Evolutionary conservation across 2,888 invertebrate genomes (phyloP), one percentile per base, ranked within the genome.

Genomic region (Operophtera brumata): DNA sequence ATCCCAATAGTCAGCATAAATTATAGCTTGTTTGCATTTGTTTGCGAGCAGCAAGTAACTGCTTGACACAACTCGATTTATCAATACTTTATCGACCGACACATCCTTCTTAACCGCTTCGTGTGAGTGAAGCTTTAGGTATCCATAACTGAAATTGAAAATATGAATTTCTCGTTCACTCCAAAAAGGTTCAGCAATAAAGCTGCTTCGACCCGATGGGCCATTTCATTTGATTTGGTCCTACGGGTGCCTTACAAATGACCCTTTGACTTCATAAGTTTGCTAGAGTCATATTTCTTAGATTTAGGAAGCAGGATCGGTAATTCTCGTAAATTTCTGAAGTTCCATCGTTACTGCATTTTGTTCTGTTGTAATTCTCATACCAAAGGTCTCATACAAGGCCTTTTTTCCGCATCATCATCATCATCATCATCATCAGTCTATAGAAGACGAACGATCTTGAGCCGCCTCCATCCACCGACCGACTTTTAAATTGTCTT

Each of bases 191-290:
- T 52, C 58, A 57, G 54, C 69, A 66, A 70, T 70, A 70, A 66
- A 65, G 66, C 69, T 73, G 67, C 39, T 68, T 62, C 59, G 65
- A 61, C 49, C 62, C 63, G 70, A 72, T 73, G 55, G 72, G 57
- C 69, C 67, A 75, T 81, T 79, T 66, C 54, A 70, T 78, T 75
- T 78, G 78, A 80, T 79, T 78, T 53, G 78, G 72, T 67, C 55
- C 68, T 66, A 66, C 59, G 51, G 61, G 64, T 50, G 53, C 50
- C 51, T 54, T 49, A 56, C 59, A 54, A 56, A 65, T 54, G 28
- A 13, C 55, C 45, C 13, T 40, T 41, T 9, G 41, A 42, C 49
- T 51, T 47, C 46, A 49, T 51, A 51, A 51, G 47, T 54, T 42
- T 34, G 30, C 37, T 10, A n/a, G 39, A 39, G 39, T 50, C 40